Base-by-base conservation (phyloP, 2,113 vertebrate species). In the Oryzias woworae region DNA sequence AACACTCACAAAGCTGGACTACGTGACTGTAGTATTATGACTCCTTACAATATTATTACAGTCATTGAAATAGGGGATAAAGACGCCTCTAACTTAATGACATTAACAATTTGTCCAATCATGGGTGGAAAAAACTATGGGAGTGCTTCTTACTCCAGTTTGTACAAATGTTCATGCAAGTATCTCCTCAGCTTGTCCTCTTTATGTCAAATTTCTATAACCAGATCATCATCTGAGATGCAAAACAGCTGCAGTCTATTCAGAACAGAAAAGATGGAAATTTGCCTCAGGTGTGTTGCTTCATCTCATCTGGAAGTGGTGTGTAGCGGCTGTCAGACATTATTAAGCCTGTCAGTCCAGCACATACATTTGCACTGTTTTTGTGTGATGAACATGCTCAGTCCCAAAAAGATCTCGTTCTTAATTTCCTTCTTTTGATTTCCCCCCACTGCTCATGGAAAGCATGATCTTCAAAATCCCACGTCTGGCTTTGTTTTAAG, bases 1-100 rank as follows among this genome's bases (percentile, higher is more conserved):
- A 55, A 67, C 51, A 49, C 48, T 73, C 68, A 70, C 41, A 53
- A 70, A 77, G 80, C 78, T 80, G 81, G 66, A 78, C 51, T 66
- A 4, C 47, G 54, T 67, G 58, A 53, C 23, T 44, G 54, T 67
- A 55, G 46, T 15, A 49, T 53, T 71, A 52, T 60, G 69, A 76
- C 52, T 41, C 22, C 51, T 18, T 56, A 58, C 54, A 69, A 66
- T 53, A 46, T 72, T 58, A 56, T 73, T 62, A 62, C 14, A 2
- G 24, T 18, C 46, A 58, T 55, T 78, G n/a, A 59, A 22, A 31
- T 62, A 43, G 1, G 17, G 58, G 54, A 52, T n/a, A 54, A 46
- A 45, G 26, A 48, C 57, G 65, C 45, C 71, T 43, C 42, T 67
- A 47, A 59, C 36, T 53, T 16, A 41, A 55, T 54, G 26, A 10